A percentile compares a stretch with the other conserved stretches of the same genome.
These are phyloP conservation scores for Synergus japonicus DNA, from an alignment of 2,888 invertebrate species.

Conservation along the genomic window DNA sequence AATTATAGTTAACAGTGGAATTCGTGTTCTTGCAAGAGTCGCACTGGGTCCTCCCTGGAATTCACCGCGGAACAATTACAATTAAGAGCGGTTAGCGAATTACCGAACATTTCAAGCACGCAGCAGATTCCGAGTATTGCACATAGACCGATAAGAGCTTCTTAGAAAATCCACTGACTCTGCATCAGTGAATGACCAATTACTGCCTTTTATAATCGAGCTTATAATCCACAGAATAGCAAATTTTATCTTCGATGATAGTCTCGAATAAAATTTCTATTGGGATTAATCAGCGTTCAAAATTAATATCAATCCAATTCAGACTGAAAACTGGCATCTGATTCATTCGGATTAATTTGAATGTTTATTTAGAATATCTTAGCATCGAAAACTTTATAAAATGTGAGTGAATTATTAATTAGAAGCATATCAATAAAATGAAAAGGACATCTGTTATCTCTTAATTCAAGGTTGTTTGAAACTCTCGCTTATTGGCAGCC, in stretches of 20 bases:
- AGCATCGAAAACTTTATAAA: not conserved
- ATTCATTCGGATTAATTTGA: too few relatives aligned
- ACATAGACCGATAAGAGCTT: conserved; percentile 60
- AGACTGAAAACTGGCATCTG: too few relatives aligned
- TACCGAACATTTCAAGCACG: conserved; percentile 71
- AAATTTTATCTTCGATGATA: too few relatives aligned
- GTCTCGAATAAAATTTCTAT: too few relatives aligned
- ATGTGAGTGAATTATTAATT: not conserved
- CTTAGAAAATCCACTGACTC: conserved; percentile 41
- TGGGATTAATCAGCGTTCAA: too few relatives aligned
- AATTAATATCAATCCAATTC: too few relatives aligned
- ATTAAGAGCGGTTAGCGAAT: conserved; percentile 77
- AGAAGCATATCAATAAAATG: not conserved
- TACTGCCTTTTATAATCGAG: not conserved
- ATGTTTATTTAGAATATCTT: too few relatives aligned
- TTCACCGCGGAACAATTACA: conserved; percentile 75
- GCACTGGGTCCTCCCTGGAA: conserved; percentile 68
- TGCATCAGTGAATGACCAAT: conserved; percentile 7
- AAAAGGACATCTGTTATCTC: not conserved
- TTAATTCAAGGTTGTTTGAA: not conserved
- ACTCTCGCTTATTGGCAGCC: not conserved
- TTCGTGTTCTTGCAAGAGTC: conserved; percentile 70
- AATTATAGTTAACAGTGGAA: conserved; percentile 76
- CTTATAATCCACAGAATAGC: too few relatives aligned
- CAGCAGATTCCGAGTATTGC: conserved; percentile 67